These are phyloP conservation scores for Pao palembangensis DNA, from an alignment of 2,113 vertebrate species.

Conservation along the genomic window DNA sequence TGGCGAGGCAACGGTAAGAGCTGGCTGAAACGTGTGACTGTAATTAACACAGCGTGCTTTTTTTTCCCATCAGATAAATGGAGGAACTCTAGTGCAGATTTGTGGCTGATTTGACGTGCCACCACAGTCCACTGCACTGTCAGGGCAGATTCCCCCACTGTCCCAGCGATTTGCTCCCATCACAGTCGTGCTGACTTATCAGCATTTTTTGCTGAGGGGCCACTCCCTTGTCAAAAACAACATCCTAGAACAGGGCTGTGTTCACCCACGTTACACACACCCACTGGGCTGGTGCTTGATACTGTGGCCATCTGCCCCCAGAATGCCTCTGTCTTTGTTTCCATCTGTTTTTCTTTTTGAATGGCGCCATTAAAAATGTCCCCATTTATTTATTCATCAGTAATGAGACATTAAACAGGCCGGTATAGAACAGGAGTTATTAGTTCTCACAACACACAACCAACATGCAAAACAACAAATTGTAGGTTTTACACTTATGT, in stretches of 20 bases:
- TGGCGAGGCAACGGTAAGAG: conserved; percentile 93
- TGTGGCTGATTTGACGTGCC: conserved; percentile 14
- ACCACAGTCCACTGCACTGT: conserved; percentile 35
- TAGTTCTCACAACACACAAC: too few relatives aligned
- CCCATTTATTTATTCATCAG: neutral
- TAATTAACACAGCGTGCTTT: neutral
- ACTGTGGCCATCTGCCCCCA: conserved; percentile 36
- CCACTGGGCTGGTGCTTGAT: conserved; percentile 33
- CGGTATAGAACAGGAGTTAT: too few relatives aligned
- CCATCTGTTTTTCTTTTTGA: conserved; percentile 11
- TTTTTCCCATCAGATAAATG: neutral
- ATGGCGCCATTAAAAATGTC: neutral
- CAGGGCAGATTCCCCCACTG: conserved; percentile 45
- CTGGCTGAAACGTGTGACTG: neutral
- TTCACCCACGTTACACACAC: conserved; percentile 51
- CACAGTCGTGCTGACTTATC: conserved; percentile 39
- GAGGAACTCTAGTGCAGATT: neutral
- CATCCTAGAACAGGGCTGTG: conserved; percentile 51
- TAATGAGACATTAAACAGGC: too few relatives aligned
- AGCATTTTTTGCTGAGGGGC: conserved; percentile 56
- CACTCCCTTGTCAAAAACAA: conserved; percentile 48
- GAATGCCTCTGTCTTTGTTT: conserved; percentile 29
- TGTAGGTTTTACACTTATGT: too few relatives aligned
- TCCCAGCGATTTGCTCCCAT: conserved; percentile 21
- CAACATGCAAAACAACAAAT: too few relatives aligned